Evolutionary conservation across 2,797 vertebrate genomes (phyloP).

Genomic region (Falco columbarius): DNA sequence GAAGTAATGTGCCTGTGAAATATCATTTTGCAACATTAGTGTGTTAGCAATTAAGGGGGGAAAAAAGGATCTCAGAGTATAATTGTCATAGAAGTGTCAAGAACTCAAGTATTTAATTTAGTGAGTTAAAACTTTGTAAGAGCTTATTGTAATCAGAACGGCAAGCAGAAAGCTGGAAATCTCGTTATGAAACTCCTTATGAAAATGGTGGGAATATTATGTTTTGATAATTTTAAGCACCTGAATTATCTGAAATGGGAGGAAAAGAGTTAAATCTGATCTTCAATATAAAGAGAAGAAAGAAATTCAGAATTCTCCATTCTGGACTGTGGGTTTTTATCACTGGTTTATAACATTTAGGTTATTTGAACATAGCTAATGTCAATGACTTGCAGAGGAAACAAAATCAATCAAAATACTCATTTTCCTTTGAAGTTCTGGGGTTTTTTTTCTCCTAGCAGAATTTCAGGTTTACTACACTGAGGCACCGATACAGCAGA

Average conservation of each 20-base stretch:
- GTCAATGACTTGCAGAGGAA: neutral
- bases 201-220: neutral
- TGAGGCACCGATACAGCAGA: neutral
- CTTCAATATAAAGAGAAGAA: neutral
- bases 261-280: slow-evolving; percentile 25
- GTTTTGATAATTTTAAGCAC: slow-evolving; percentile 24
- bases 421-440: slow-evolving; percentile 11
- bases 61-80: neutral
- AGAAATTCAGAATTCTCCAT: neutral
- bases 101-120: slow-evolving; percentile 11
- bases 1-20: slow-evolving; percentile 73
- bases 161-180: slow-evolving; percentile 14
- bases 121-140: slow-evolving; percentile 8
- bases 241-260: neutral
- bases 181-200: slow-evolving; percentile 17
- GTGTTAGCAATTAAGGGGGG: slow-evolving; percentile 64
- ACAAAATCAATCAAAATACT: slow-evolving; percentile 8
- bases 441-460: neutral
- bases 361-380: slow-evolving; percentile 28
- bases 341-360: slow-evolving; percentile 1
- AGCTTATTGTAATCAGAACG: neutral
- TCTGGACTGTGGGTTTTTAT: neutral
- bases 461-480: neutral
- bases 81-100: slow-evolving; percentile 13
- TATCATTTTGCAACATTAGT: slow-evolving; percentile 73